Evolutionary conservation across 2,888 invertebrate species (phyloP), one percentile per base, ranked within the genome.

Genomic region (Yponomeuta sedellus): DNA sequence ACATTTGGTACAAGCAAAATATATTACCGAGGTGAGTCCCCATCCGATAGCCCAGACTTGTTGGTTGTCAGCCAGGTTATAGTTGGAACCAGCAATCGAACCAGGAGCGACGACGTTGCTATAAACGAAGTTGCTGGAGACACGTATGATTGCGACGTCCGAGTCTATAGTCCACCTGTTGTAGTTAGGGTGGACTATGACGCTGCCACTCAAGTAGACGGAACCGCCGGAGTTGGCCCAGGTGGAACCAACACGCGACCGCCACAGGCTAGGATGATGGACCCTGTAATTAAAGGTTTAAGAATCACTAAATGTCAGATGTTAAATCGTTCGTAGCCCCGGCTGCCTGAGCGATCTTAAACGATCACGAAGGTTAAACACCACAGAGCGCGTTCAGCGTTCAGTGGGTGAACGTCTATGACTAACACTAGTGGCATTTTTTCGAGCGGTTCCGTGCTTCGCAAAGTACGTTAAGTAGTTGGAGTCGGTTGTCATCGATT

Each of bases 31-130:
- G 56, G 72, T 79, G 0, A 68, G 66, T 19, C 89, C 88, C 88
- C 88, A 91, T 68, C 91, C 92, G 52, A 80, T 76, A n/a, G 88
- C 82, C 75, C 82, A 78, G 1, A 85, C 82, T 5, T 71, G 70
- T 57, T 76, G 75, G 67, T 83, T 77, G 34, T 78, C 81, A 5
- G 69, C 75, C 8, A 83, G 70, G 63, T 77, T 74, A 67, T 78
- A 78, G 61, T 74, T 77, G 10, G 78, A 34, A 0, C 82, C 76
- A 34, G 79, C 77, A 28, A 89, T 78, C 4, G 59, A 44, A 10
- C 59, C 77, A 0, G 79, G 64, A 0, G 69, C 72, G 0, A 80
- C 61, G 1, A 12, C 64, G 4, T 88, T 77, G 4, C 56, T 65
- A 0, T 67, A 59, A 2, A 12, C 64, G 4, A 88, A 77, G 3